These are phyloP conservation scores for Oreortyx pictus DNA, from an alignment of 2,797 vertebrate species.

Conservation along the genomic window DNA sequence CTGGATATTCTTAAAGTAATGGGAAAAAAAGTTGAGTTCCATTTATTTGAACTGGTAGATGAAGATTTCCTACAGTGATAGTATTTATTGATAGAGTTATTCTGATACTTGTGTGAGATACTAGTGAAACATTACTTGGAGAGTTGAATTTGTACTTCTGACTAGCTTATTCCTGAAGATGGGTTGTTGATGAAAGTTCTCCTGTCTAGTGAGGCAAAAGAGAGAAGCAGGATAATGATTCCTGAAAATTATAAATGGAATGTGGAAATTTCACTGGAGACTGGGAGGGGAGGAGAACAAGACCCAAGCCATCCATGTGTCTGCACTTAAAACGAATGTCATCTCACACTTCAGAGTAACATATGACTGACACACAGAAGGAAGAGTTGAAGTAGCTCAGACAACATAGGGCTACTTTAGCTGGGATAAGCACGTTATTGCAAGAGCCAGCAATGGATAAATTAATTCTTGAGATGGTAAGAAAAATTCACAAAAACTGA, in stretches of 20 bases:
- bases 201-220: background rate
- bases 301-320: background rate
- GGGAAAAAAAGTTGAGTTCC: background rate
- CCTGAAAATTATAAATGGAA: background rate
- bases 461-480: constrained; percentile 1
- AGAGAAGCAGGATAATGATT: background rate
- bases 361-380: background rate
- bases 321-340: background rate
- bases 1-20: background rate
- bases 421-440: constrained; percentile 12
- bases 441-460: constrained; percentile 9
- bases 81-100: background rate
- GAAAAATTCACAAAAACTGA: background rate
- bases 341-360: background rate
- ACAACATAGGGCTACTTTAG: background rate
- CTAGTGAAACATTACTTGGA: background rate
- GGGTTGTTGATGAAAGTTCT: background rate
- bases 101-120: background rate
- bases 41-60: background rate
- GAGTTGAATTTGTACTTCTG: background rate
- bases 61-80: background rate
- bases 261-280: background rate
- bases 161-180: background rate
- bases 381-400: background rate
- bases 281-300: background rate